Conservation (phyloP, 2,797 vertebrate species). For the Heliangelus exortis region DNA sequence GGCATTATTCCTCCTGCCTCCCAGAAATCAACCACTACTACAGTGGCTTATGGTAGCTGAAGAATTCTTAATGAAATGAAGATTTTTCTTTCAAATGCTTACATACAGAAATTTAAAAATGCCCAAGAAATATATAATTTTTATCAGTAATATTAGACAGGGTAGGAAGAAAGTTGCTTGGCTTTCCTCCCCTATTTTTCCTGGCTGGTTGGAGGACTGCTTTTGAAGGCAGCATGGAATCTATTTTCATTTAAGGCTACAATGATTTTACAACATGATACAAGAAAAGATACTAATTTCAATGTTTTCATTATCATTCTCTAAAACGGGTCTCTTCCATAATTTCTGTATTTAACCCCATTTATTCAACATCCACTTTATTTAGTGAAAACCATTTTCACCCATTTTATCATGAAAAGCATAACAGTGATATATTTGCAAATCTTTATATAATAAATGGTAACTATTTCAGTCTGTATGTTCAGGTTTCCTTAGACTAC, state of each 20-base stretch:
- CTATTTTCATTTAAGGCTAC: background rate
- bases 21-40: background rate
- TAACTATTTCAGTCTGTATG: background rate
- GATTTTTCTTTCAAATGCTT: background rate
- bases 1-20: background rate
- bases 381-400: background rate
- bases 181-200: background rate
- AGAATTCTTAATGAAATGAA: background rate
- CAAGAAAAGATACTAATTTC: background rate
- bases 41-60: background rate
- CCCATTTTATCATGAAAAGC: background rate
- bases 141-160: background rate
- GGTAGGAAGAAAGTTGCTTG: background rate
- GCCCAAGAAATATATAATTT: background rate
- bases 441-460: background rate
- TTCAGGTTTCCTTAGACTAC: background rate
- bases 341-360: background rate
- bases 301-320: background rate
- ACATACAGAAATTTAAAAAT: background rate
- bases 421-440: background rate
- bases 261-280: background rate
- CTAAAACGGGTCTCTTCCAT: background rate
- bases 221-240: background rate
- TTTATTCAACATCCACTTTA: background rate
- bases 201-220: background rate